Evolutionary conservation across 2,113 vertebrate species (phyloP).

Genomic region (Naja naja): DNA sequence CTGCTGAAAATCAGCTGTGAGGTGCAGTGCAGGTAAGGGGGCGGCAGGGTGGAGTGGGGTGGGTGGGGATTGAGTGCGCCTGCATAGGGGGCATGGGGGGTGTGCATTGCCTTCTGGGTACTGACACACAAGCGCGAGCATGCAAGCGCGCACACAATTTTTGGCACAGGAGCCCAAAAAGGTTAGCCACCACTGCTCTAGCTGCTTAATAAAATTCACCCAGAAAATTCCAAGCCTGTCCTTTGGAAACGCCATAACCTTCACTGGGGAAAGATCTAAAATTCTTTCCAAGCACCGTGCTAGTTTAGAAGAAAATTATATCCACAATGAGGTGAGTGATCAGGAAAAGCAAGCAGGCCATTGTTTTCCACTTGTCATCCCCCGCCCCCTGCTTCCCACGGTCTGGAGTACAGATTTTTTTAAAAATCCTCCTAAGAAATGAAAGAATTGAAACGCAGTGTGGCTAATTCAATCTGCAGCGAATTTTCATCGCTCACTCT

Average conservation of each 20-base stretch:
- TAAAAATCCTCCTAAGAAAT: not conserved
- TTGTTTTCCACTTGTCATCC: no score
- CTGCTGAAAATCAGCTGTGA: no score
- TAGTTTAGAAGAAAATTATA: constrained; percentile 58
- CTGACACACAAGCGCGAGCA: no score
- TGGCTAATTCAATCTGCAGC: not conserved
- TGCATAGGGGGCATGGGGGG: no score
- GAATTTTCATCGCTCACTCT: not conserved
- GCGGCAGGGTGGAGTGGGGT: no score
- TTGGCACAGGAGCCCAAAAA: no score
- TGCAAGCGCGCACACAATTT: no score
- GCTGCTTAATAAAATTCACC: constrained; percentile 62
- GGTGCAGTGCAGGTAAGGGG: no score
- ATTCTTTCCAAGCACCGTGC: constrained; percentile 65
- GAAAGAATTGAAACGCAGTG: not conserved
- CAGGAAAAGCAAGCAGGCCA: no score
- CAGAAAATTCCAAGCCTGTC: constrained; percentile 63
- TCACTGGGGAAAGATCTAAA: constrained; percentile 50
- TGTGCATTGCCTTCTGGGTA: no score
- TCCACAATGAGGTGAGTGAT: constrained; percentile 56
- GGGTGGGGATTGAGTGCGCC: no score
- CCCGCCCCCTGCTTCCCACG: no score
- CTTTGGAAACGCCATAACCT: constrained; percentile 59
- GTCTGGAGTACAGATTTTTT: not conserved
- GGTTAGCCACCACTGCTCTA: constrained; percentile 12